These are phyloP conservation scores for Edolisoma coerulescens DNA, from an alignment of 2,113 vertebrate genomes.

Conservation along the genomic window DNA sequence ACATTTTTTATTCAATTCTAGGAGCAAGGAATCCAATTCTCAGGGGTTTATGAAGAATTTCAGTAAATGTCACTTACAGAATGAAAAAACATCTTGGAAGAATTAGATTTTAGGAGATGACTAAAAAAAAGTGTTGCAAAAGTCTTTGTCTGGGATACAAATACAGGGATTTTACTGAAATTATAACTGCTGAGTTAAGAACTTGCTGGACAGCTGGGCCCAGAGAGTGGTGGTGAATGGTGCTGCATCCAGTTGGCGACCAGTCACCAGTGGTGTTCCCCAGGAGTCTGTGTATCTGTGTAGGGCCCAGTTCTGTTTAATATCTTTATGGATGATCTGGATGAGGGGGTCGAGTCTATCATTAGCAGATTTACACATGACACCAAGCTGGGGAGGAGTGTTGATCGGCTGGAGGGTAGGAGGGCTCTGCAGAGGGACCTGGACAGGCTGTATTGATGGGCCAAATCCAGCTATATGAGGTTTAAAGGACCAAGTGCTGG, in stretches of 20 bases:
- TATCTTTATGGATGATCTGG: background rate
- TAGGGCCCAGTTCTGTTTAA: background rate
- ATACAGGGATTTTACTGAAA: background rate
- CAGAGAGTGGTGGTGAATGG: background rate
- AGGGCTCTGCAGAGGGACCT: background rate
- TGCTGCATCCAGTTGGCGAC: background rate
- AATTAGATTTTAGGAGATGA: background rate
- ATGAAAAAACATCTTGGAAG: constrained; percentile 33
- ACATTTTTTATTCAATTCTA: constrained; percentile 47
- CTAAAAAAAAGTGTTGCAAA: background rate
- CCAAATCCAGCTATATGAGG: background rate
- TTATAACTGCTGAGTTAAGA: background rate
- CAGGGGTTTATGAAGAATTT: constrained; percentile 38
- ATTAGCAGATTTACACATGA: background rate
- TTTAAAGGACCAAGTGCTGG: background rate
- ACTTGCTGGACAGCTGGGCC: background rate
- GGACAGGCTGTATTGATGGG: background rate
- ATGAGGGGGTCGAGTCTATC: too few species aligned
- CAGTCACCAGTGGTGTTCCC: too few species aligned
- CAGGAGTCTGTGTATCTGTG: background rate
- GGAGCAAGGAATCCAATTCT: constrained; percentile 47
- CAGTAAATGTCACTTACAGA: constrained; percentile 55
- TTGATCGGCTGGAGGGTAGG: background rate
- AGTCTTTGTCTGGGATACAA: constrained; percentile 20
- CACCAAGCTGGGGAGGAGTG: background rate